These are phyloP conservation scores for Copidosoma floridanum DNA, from an alignment of 1,140 invertebrate species.

Conservation along the genomic window DNA sequence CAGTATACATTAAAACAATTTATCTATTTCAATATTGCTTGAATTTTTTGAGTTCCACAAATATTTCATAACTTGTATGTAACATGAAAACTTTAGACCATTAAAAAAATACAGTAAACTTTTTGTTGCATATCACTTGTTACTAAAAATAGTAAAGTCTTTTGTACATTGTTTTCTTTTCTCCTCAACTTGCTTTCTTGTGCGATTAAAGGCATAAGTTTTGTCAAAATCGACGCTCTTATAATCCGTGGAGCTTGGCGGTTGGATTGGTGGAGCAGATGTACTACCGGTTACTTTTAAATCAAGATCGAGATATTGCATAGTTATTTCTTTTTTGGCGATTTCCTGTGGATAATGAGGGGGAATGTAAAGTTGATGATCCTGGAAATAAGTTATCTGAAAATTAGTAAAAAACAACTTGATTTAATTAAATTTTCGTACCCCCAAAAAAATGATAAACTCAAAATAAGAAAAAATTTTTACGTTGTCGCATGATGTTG, in stretches of 20 bases:
- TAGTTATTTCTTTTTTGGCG: too few relatives aligned
- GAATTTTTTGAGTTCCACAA: too few relatives aligned
- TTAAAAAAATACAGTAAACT: too few relatives aligned
- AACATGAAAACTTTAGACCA: too few relatives aligned
- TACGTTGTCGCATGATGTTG: too few relatives aligned
- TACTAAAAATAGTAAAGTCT: constrained; percentile 36
- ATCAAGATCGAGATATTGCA: constrained; percentile 79
- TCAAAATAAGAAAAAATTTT: not conserved
- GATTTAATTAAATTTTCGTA: too few relatives aligned
- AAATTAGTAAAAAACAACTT: constrained; percentile 29
- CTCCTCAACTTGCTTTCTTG: constrained; percentile 75
- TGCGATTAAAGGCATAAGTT: constrained; percentile 86
- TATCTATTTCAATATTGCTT: too few relatives aligned
- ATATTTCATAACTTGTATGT: too few relatives aligned
- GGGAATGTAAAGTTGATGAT: constrained; percentile 50
- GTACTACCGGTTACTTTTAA: constrained; percentile 55
- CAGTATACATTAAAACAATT: too few relatives aligned
- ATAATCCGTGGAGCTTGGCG: constrained; percentile 70
- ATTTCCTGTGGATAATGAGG: too few relatives aligned
- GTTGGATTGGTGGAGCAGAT: constrained; percentile 41
- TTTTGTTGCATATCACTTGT: not conserved
- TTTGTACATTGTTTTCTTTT: constrained; percentile 55
- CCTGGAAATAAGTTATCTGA: constrained; percentile 53
- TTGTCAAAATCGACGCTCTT: constrained; percentile 89
- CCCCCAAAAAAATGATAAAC: not conserved